Conservation (phyloP, 2,113 vertebrate genomes). For the human region GRCh38 chr13:109415001-109415500, state of each 20-base stretch:
- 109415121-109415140: background rate
- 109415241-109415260: slow-evolving; percentile 60
- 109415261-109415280: slow-evolving; percentile 69
- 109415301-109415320: slow-evolving; percentile 37
- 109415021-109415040: background rate
- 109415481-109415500: no score
- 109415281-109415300: slow-evolving; percentile 51
- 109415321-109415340: background rate
- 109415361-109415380: background rate
- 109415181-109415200: background rate
- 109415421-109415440: background rate
- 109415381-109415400: background rate
- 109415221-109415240: slow-evolving; percentile 64
- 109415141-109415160: background rate
- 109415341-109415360: background rate
- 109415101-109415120: background rate
- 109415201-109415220: slow-evolving; percentile 32
- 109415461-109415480: background rate
- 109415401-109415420: background rate
- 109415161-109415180: no score
- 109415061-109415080: background rate
- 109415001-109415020: background rate
- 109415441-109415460: background rate
- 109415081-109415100: background rate
- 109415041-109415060: background rate